Base-by-base conservation (phyloP, 1,140 invertebrate genomes). In the Cataglyphis hispanica region DNA sequence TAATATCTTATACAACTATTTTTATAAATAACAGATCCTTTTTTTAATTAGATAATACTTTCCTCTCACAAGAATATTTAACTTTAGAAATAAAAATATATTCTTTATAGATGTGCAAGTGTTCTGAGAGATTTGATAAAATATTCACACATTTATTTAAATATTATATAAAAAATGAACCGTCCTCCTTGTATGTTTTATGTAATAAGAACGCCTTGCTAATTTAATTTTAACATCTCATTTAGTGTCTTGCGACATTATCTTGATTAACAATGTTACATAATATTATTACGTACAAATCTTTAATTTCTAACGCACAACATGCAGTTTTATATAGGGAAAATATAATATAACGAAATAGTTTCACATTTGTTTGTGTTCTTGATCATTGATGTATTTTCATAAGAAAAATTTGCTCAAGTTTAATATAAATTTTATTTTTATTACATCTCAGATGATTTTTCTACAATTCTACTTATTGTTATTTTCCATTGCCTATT, bases 261-360 rank as follows among this genome's bases (percentile, higher is more conserved):
- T n/a, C 58, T 58, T 56, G n/a, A 74, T 37, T 37, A 74, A 74
- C 11, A 22, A 16, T 74, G n/a, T 58, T 58, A 74, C 50, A 37
- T 53, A 50, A 50, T 50, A 4, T 72, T n/a, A 6, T 72, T 53
- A 72, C 19, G 11, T 58, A 22, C 34, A 58, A 6, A 58, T 58
- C n/a, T n/a, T 74, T 74, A 74, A 74, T 74, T 74, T 13, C 13
- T 74, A 25, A 25, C 13, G 31, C n/a, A 34, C 27, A 74, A 3
- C n/a, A 6, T 22, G 11, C 13, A 7, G 10, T 74, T 58, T 19
- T 37, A 58, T 58, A 58, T 37, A 58, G 13, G 1, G n/a, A 34
- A 58, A n/a, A 58, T 74, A 74, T 74, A 74, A 74, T 5, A 75
- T 40, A 25, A 60, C 60, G 16, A 75, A 75, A 8, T 58, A 4